Conservation (phyloP, 2,113 vertebrate species). For the Semicossyphus pulcher region DNA sequence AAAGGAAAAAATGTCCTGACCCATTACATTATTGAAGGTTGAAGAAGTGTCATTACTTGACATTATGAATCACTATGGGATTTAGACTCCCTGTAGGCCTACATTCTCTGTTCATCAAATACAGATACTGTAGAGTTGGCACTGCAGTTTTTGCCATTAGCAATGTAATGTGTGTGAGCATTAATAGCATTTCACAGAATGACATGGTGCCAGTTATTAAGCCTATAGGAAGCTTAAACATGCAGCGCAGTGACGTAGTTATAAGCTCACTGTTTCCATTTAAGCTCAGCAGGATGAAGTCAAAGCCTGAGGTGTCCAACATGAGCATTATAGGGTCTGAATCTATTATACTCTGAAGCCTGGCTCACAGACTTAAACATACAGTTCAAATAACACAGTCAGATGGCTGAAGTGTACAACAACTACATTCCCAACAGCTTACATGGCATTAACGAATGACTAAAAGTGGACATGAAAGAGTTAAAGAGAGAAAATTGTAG, state of each 20-base stretch:
- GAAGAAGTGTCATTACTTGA: conserved; percentile 42
- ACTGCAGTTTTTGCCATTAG: conserved; percentile 24
- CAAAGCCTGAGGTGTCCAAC: conserved; percentile 56
- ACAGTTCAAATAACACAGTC: too few species aligned
- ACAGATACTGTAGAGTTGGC: conserved; percentile 22
- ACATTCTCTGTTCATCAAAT: conserved; percentile 6
- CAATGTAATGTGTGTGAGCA: conserved; percentile 9
- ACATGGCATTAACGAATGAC: too few species aligned
- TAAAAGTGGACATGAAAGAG: too few species aligned
- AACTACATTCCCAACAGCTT: too few species aligned
- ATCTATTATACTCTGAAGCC: conserved; percentile 24
- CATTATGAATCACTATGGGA: conserved; percentile 59
- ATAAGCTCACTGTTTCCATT: conserved; percentile 70
- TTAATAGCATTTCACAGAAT: conserved; percentile 38
- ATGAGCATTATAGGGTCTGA: conserved; percentile 32
- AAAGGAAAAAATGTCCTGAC: not conserved
- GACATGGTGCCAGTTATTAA: conserved; percentile 27
- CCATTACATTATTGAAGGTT: conserved; percentile 28
- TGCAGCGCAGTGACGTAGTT: conserved; percentile 24
- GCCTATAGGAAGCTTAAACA: conserved; percentile 25
- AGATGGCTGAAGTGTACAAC: too few species aligned
- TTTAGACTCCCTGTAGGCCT: conserved; percentile 26
- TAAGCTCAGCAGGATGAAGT: conserved; percentile 60
- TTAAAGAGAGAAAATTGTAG: too few species aligned
- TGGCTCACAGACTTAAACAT: conserved; percentile 16